Conservation (phyloP, 2,888 invertebrate species). For the Amblyteles armatorius region DNA sequence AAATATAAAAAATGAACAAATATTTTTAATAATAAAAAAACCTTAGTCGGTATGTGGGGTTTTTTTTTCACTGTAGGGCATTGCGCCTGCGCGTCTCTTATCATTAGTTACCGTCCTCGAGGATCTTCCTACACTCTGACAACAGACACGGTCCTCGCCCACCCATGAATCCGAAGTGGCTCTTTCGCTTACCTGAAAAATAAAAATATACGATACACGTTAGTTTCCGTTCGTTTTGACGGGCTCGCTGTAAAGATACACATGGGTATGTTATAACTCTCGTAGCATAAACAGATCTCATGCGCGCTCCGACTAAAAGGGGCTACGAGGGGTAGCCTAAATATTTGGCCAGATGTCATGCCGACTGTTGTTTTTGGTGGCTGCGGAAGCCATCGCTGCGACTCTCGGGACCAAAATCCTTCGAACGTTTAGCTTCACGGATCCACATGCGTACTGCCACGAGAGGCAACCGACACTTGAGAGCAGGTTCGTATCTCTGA, state of each 20-base stretch:
- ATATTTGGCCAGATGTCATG: conserved; percentile 79
- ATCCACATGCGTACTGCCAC: not conserved
- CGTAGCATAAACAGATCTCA: conserved; percentile 71
- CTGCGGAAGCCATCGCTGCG: conserved; percentile 19
- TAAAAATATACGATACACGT: conserved; percentile 71
- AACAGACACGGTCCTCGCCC: not conserved
- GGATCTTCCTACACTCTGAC: not conserved
- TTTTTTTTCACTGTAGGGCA: not conserved
- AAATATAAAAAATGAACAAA: no score
- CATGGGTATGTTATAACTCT: conserved; percentile 22
- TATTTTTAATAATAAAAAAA: not conserved
- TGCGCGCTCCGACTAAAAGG: conserved; percentile 18
- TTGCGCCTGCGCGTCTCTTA: not conserved
- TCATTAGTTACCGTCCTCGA: conserved; percentile 45
- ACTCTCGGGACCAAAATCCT: conserved; percentile 12
- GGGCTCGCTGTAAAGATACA: conserved; percentile 12
- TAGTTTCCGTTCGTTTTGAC: conserved; percentile 56
- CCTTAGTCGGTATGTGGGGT: not conserved
- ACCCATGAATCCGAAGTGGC: conserved; percentile 32
- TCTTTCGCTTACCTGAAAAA: conserved; percentile 78
- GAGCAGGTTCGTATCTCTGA: not conserved
- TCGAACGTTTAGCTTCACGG: conserved; percentile 17
- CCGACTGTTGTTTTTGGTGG: conserved; percentile 54
- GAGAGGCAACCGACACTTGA: conserved; percentile 11
- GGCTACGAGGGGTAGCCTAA: conserved; percentile 70